Percentiles rank a stretch among this genome's conserved stretches.
Evolutionary conservation across 2,888 invertebrate species (phyloP).

Genomic region (Heliconius ismenius): DNA sequence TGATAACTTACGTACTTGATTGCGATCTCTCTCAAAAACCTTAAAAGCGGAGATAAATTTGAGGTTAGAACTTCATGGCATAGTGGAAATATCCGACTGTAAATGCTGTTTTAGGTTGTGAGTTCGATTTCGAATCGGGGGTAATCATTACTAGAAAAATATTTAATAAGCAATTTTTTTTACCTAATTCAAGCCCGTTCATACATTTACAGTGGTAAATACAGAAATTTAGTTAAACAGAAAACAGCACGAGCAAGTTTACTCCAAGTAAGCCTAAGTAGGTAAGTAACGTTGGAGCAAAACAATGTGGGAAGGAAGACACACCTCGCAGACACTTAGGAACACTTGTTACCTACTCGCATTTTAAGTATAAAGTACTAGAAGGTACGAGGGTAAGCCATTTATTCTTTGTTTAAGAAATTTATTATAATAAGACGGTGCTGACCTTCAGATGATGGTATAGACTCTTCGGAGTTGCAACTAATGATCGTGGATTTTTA

Average conservation of each 20-base stretch:
- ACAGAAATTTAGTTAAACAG: background rate
- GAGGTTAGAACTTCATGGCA: background rate
- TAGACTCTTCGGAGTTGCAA: too few species aligned
- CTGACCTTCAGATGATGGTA: too few species aligned
- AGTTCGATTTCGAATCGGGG: too few species aligned
- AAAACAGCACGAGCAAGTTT: slow-evolving; percentile 1
- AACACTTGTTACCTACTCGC: slow-evolving; percentile 20
- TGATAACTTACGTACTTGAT: slow-evolving; percentile 5
- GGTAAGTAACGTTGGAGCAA: background rate
- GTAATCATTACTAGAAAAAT: too few species aligned
- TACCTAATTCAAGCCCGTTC: background rate
- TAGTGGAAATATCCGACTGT: too few species aligned
- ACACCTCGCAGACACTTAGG: slow-evolving; percentile 18
- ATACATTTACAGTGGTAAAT: background rate
- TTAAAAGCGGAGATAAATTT: background rate
- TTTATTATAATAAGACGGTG: background rate
- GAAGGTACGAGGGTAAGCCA: background rate
- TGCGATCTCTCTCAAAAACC: slow-evolving; percentile 14
- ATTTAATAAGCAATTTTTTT: too few species aligned
- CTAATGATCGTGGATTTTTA: too few species aligned
- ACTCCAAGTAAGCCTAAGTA: slow-evolving; percentile 12
- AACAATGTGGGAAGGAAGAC: slow-evolving; percentile 16
- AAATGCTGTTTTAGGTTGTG: too few species aligned
- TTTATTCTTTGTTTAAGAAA: background rate
- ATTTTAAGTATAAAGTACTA: slow-evolving; percentile 13